These are phyloP conservation scores for Papilio glaucus DNA, from an alignment of 1,140 invertebrate genomes.

Conservation along the genomic window DNA sequence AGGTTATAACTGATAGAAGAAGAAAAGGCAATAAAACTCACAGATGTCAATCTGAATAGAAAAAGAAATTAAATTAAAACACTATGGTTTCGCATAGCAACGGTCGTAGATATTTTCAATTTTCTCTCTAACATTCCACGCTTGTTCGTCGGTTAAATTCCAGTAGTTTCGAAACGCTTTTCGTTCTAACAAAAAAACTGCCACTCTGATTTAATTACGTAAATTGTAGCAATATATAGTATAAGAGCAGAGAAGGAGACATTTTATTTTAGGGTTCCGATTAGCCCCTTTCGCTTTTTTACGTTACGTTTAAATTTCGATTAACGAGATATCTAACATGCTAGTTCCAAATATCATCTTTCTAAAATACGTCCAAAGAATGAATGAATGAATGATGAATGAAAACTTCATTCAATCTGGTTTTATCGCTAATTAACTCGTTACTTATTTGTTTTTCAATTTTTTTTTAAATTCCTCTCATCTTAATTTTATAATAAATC, in stretches of 20 bases:
- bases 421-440: too few species aligned
- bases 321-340: background rate
- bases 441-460: too few species aligned
- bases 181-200: constrained; percentile 4
- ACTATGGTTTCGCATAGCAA: background rate
- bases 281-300: background rate
- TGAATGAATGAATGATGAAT: too few species aligned
- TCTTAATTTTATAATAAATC: too few species aligned
- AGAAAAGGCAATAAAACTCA: too few species aligned
- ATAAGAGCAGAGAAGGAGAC: background rate
- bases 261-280: background rate
- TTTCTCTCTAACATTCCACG: constrained; percentile 1
- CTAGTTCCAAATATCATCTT: too few species aligned
- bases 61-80: background rate
- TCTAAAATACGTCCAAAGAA: too few species aligned
- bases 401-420: too few species aligned
- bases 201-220: constrained; percentile 16
- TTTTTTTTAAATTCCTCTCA: too few species aligned
- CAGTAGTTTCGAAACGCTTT: constrained; percentile 4
- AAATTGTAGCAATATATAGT: background rate
- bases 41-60: too few species aligned
- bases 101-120: constrained; percentile 7
- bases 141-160: constrained; percentile 1
- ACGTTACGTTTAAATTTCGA: background rate
- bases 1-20: too few species aligned